phyloP scores from a whole-genome alignment of 2,113 vertebrate species.

The Rhinoderma darwinii region DNA sequence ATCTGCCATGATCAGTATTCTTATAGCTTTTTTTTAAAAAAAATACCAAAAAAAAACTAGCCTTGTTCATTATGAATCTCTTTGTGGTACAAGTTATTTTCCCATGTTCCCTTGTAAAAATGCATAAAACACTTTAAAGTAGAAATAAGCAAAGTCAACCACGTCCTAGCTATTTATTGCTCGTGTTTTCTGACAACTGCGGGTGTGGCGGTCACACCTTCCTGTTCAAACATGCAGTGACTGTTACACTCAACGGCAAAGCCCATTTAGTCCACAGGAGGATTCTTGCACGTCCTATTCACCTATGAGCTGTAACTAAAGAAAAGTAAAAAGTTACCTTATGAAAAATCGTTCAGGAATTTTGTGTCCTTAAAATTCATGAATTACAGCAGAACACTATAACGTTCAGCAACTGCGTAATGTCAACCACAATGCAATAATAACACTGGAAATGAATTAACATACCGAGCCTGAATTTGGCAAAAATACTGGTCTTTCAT shows the following conservation, averaged over 20 bases:
- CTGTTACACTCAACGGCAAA: conserved; percentile 7
- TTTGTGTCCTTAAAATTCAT: background rate
- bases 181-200: background rate
- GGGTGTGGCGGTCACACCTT: conserved; percentile 47
- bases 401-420: too few relatives aligned
- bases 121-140: background rate
- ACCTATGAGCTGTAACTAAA: background rate
- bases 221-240: conserved; percentile 32
- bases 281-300: background rate
- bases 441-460: too few relatives aligned
- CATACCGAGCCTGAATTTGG: background rate
- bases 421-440: too few relatives aligned
- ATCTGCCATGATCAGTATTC: too few relatives aligned
- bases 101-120: background rate
- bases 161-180: background rate
- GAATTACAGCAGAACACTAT: background rate
- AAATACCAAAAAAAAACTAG: too few relatives aligned
- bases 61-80: too few relatives aligned
- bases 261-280: background rate
- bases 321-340: background rate
- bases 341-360: background rate
- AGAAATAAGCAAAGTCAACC: background rate
- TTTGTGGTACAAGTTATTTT: too few relatives aligned
- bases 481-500: background rate
- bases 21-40: too few relatives aligned